phyloP scores from a whole-genome alignment of 2,888 invertebrate genomes.

The Leptinotarsa tumamoca region DNA sequence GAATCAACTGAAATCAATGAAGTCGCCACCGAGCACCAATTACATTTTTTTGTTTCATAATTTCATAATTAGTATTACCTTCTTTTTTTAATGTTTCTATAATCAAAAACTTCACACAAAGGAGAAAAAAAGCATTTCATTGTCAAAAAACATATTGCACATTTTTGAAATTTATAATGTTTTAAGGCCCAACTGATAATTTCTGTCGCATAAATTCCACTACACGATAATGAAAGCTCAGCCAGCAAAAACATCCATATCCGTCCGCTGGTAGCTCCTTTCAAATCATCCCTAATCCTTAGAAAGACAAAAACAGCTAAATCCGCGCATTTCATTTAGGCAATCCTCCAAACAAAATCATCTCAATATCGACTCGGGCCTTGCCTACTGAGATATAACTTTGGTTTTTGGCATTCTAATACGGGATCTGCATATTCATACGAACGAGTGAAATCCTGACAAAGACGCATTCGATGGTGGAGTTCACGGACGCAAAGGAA shows the following conservation, averaged over 20 bases:
- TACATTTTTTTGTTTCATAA: too few relatives aligned
- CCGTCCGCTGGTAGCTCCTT: slow-evolving; percentile 26
- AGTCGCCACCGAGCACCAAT: too few relatives aligned
- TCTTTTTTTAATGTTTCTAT: too few relatives aligned
- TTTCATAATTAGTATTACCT: too few relatives aligned
- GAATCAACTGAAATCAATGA: too few relatives aligned
- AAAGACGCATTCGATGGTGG: slow-evolving; percentile 41
- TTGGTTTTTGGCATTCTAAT: slow-evolving; percentile 66
- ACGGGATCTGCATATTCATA: slow-evolving; percentile 66
- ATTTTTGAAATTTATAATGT: too few relatives aligned
- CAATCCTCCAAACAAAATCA: slow-evolving; percentile 41
- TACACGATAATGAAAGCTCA: neutral
- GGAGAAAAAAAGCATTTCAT: too few relatives aligned
- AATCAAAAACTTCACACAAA: too few relatives aligned
- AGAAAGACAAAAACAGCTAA: slow-evolving; percentile 34
- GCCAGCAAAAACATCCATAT: neutral
- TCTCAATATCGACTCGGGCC: slow-evolving; percentile 58
- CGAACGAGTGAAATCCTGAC: slow-evolving; percentile 55
- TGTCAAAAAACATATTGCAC: too few relatives aligned
- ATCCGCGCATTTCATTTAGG: slow-evolving; percentile 33
- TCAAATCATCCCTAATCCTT: slow-evolving; percentile 37
- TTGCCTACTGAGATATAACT: slow-evolving; percentile 61
- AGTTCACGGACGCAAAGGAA: slow-evolving; percentile 52
- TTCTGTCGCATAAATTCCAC: too few relatives aligned
- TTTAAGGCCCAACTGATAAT: too few relatives aligned